Evolutionary conservation across 2,113 vertebrate species (phyloP), one percentile per base, ranked within the genome.

Genomic region (Talpa occidentalis): DNA sequence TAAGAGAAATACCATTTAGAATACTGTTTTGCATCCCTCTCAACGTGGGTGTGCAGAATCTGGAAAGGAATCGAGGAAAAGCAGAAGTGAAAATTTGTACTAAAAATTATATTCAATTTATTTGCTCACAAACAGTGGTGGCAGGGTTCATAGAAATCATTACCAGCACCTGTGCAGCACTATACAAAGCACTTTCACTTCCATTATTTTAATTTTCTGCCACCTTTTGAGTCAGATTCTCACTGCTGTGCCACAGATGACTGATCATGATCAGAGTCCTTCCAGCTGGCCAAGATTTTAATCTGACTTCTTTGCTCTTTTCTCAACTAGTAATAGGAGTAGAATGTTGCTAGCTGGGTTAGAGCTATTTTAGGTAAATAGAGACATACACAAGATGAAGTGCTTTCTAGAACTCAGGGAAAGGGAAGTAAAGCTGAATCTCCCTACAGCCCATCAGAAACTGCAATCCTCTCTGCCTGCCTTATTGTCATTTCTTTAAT

Each of bases 1-100:
- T 92, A 19, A 67, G 54, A 96, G 78, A 90, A 89, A 91, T 37
- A 73, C 6, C 40, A 72, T 64, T 90, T 52, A 85, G 42, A 88
- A 94, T 35, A 94, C 2, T 52, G 12, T 72, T 37, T 19, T 8
- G 35, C 16, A 62, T 84, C 40, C 40, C 42, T 90, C 54, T 93
- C 76, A 82, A 93, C 17, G 69, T 4, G 37, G 22, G 21, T 94
- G 24, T 83, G 40, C 40, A 74, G 90, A 94, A 60, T 56, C 78
- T 59, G n/a, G 21, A 76, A 74, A n/a, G 32, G 26, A 10, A 83
- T n/a, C 14, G 8, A 86, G 30, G 22, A 72, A 88, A 83, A 37
- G 5, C 28, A 74, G 4, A 91, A 83, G 56, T 22, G 47, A 93
- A 73, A 52, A 59, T 10, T 35, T 26, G 28, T 42, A 77, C 83